phyloP scores from a whole-genome alignment of 1,140 invertebrate species.

The Ostrea edulis region DNA sequence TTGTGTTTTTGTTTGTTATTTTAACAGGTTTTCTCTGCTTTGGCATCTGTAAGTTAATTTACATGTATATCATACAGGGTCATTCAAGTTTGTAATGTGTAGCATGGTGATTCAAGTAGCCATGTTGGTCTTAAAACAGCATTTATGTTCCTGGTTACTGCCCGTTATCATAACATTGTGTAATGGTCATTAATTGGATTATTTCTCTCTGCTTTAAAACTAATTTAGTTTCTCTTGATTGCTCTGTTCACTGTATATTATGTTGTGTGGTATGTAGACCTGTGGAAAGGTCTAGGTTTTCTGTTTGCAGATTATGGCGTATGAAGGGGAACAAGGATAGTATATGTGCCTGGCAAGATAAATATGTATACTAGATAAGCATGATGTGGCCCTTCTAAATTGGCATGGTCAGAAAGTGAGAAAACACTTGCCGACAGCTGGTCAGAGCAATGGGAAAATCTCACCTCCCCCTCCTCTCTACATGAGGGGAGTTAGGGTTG shows the following conservation, averaged over 20 bases:
- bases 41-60: conserved; percentile 19
- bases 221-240: background rate
- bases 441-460: conserved; percentile 42
- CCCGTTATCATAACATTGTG: background rate
- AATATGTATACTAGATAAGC: conserved; percentile 27
- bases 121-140: conserved; percentile 6
- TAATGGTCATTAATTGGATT: background rate
- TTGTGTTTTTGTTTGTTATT: conserved; percentile 5
- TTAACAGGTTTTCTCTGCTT: background rate
- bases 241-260: background rate
- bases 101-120: conserved; percentile 45
- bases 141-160: background rate
- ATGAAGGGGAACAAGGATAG: background rate
- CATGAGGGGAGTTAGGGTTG: conserved; percentile 30
- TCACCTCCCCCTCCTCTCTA: conserved; percentile 13
- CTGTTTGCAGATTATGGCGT: background rate
- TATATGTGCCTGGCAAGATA: conserved; percentile 38
- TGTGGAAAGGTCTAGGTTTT: background rate
- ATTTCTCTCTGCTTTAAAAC: background rate
- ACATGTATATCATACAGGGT: background rate
- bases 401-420: conserved; percentile 46
- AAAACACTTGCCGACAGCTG: conserved; percentile 47
- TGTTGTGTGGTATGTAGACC: background rate
- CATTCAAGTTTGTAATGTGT: conserved; percentile 1
- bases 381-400: background rate